Evolutionary conservation across 2,888 invertebrate species (phyloP).

Genomic region (Eristalinus aeneus): DNA sequence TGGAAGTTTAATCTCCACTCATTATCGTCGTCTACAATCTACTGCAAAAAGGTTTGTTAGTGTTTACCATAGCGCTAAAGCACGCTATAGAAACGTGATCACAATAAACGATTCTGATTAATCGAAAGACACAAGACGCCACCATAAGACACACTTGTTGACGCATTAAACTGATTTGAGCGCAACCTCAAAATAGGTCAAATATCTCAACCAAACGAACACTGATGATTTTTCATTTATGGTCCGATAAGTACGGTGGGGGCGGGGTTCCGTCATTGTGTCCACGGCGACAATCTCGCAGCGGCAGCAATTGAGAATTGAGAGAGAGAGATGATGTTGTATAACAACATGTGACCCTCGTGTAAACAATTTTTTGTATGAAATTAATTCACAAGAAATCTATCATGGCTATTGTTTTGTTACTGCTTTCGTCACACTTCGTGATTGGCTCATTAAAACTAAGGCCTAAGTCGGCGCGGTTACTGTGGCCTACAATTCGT

Average conservation of each 20-base stretch:
- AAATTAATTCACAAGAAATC: constrained; percentile 11
- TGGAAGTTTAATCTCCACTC: constrained; percentile 15
- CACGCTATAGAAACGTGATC: constrained; percentile 60
- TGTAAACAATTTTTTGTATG: constrained; percentile 42
- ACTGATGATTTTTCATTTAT: not conserved
- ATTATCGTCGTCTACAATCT: constrained; percentile 1
- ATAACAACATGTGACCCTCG: constrained; percentile 22
- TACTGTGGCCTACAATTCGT: not conserved
- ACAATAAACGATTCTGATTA: constrained; percentile 44
- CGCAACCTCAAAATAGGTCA: constrained; percentile 55
- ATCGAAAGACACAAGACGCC: constrained; percentile 41
- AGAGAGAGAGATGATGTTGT: constrained; percentile 11
- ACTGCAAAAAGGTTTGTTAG: constrained; percentile 10
- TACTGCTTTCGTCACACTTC: constrained; percentile 46
- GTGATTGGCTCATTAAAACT: constrained; percentile 47
- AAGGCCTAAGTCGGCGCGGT: not conserved
- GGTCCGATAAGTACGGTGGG: not conserved
- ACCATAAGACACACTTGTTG: constrained; percentile 8
- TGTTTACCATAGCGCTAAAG: constrained; percentile 9
- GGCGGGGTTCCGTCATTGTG: not conserved
- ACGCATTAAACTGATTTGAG: constrained; percentile 46
- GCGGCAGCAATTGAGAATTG: too few species aligned
- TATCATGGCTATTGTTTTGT: not conserved
- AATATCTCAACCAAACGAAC: constrained; percentile 18
- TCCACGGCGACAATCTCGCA: too few species aligned